Evolutionary conservation across 1,140 invertebrate genomes (phyloP).

Genomic region (Drosophila varians): DNA sequence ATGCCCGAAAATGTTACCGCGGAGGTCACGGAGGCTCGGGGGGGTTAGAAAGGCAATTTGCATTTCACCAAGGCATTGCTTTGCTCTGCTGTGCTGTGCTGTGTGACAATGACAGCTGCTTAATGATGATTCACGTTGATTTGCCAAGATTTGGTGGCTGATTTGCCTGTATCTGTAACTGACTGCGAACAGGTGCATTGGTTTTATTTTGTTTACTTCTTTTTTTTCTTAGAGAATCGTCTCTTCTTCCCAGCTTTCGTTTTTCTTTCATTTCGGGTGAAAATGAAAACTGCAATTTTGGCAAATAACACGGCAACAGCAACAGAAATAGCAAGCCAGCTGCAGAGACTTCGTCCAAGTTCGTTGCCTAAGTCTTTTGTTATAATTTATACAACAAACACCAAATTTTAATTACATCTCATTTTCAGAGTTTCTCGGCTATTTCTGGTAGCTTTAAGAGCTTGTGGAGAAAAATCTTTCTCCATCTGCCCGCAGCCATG

Average conservation of each 20-base stretch:
- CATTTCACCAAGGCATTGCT: slow-evolving; percentile 56
- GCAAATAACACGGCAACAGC: slow-evolving; percentile 20
- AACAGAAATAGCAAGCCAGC: slow-evolving; percentile 47
- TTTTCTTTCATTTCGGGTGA: slow-evolving; percentile 51
- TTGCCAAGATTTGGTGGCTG: slow-evolving; percentile 58
- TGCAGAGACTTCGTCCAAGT: slow-evolving; percentile 52
- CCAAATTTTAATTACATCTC: slow-evolving; percentile 52
- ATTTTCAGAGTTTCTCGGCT: slow-evolving; percentile 24
- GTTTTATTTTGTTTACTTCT: slow-evolving; percentile 10
- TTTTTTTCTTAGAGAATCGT: slow-evolving; percentile 13
- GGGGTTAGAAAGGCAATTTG: slow-evolving; percentile 68
- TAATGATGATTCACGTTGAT: slow-evolving; percentile 57
- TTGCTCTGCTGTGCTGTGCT: slow-evolving; percentile 25
- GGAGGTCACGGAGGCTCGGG: neutral
- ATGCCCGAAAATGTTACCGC: slow-evolving; percentile 38
- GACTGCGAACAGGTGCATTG: slow-evolving; percentile 62
- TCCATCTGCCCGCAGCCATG: slow-evolving; percentile 41
- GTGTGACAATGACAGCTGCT: slow-evolving; percentile 65
- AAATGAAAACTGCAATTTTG: slow-evolving; percentile 57
- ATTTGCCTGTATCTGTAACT: slow-evolving; percentile 25
- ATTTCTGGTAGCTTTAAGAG: slow-evolving; percentile 9
- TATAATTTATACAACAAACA: slow-evolving; percentile 45
- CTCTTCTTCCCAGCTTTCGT: slow-evolving; percentile 32
- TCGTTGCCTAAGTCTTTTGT: slow-evolving; percentile 67
- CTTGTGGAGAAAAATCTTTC: slow-evolving; percentile 46